Evolutionary conservation across 1,140 invertebrate genomes (phyloP).

Genomic region (Bombus difficillimus): DNA sequence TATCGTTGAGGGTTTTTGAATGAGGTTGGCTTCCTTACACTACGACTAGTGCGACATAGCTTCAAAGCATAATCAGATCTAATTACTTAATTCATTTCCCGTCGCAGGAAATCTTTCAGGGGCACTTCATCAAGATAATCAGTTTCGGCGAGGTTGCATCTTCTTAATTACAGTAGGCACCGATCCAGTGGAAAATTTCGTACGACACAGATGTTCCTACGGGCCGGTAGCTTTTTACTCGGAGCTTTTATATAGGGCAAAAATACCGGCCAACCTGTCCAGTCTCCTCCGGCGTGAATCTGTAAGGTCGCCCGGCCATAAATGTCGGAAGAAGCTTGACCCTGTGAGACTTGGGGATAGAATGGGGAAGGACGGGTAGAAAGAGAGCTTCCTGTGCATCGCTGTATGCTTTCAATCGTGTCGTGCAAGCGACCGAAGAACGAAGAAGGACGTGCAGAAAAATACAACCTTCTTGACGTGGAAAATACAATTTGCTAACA

Average conservation of each 20-base stretch:
- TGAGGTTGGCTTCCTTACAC: background rate
- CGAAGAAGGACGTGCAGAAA: background rate
- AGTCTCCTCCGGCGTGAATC: constrained; percentile 40
- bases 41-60: background rate
- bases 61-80: background rate
- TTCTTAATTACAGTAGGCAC: constrained; percentile 15
- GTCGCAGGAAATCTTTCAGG: background rate
- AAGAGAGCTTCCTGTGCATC: constrained; percentile 36
- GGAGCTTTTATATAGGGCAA: background rate
- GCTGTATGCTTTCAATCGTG: constrained; percentile 39
- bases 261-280: background rate
- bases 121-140: background rate
- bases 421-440: constrained; percentile 3
- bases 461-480: constrained; percentile 4
- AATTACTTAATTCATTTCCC: background rate
- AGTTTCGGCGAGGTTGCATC: background rate
- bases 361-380: constrained; percentile 27
- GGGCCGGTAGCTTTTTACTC: background rate
- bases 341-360: constrained; percentile 7
- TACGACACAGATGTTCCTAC: background rate
- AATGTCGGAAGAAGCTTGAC: constrained; percentile 33
- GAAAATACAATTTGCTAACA: constrained; percentile 12
- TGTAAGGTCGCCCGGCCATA: constrained; percentile 57
- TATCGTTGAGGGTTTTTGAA: background rate
- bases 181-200: background rate